Evolutionary conservation across 2,888 invertebrate species (phyloP).

Genomic region (Nemurella pictetii): DNA sequence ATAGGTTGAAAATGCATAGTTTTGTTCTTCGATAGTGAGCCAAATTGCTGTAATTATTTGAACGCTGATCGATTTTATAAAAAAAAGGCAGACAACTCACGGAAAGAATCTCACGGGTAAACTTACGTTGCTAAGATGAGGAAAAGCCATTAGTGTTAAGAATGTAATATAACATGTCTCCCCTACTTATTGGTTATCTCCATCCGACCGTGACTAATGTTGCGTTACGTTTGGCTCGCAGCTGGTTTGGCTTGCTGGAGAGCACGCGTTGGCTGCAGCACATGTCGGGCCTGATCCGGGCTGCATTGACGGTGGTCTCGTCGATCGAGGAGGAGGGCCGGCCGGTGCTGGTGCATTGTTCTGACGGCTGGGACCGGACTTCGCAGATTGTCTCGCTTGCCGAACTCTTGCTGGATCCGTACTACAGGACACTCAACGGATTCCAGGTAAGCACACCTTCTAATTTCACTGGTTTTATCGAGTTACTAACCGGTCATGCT

Average conservation of each 20-base stretch:
- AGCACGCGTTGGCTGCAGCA: constrained; percentile 91
- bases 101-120: too few relatives aligned
- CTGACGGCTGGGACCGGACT: constrained; percentile 99
- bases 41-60: too few relatives aligned
- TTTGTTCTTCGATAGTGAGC: too few relatives aligned
- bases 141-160: too few relatives aligned
- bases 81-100: too few relatives aligned
- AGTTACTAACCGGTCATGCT: too few relatives aligned
- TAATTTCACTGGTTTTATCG: neutral
- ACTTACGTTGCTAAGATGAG: too few relatives aligned
- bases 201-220: too few relatives aligned
- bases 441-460: neutral
- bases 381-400: constrained; percentile 95
- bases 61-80: too few relatives aligned
- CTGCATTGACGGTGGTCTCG: constrained; percentile 78
- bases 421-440: constrained; percentile 87
- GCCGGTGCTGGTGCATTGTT: constrained; percentile 95
- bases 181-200: too few relatives aligned
- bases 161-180: too few relatives aligned
- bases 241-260: constrained; percentile 88
- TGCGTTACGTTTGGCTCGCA: constrained; percentile 52
- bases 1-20: too few relatives aligned
- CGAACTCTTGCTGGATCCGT: constrained; percentile 89
- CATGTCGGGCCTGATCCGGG: constrained; percentile 80
- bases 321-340: constrained; percentile 79